Percentiles rank a stretch among this genome's conserved stretches.
These are phyloP conservation scores for Xestia c-nigrum DNA, from an alignment of 2,888 invertebrate genomes.

Conservation along the genomic window DNA sequence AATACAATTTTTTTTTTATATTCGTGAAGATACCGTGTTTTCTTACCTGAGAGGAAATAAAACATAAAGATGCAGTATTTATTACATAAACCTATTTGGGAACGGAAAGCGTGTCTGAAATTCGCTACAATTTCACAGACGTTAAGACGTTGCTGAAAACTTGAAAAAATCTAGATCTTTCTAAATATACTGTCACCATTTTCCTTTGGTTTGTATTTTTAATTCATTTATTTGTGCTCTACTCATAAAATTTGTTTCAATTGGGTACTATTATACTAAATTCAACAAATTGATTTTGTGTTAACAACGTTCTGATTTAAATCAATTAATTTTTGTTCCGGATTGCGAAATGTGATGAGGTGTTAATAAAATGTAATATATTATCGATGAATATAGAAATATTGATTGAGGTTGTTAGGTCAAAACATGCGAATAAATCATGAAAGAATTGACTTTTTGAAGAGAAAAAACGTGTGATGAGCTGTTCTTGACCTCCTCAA, in stretches of 20 bases:
- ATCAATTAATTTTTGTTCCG: conserved; percentile 4
- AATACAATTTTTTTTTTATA: neutral
- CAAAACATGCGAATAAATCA: conserved; percentile 37
- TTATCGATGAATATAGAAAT: conserved; percentile 1
- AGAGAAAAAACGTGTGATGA: conserved; percentile 5
- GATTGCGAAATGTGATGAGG: conserved; percentile 14
- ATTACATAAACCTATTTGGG: conserved; percentile 42
- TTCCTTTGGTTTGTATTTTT: neutral
- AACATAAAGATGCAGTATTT: conserved; percentile 9
- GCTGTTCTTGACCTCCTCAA: conserved; percentile 20
- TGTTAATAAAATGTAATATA: neutral
- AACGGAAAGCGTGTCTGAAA: conserved; percentile 59
- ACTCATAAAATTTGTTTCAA: conserved; percentile 17
- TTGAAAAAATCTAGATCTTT: conserved; percentile 19
- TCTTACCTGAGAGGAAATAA: conserved; percentile 4
- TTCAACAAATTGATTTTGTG: conserved; percentile 11
- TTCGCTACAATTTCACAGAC: conserved; percentile 58
- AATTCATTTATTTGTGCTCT: conserved; percentile 7
- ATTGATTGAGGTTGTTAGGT: conserved; percentile 42
- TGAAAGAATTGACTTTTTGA: neutral
- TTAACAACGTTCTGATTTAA: conserved; percentile 5
- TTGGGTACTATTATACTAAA: neutral
- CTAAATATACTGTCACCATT: neutral
- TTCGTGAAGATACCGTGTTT: neutral
- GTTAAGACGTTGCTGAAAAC: conserved; percentile 38